Percentiles rank a stretch among this genome's conserved stretches.
Evolutionary conservation across 2,797 vertebrate species (phyloP).

Genomic region (Sternotherus odoratus): DNA sequence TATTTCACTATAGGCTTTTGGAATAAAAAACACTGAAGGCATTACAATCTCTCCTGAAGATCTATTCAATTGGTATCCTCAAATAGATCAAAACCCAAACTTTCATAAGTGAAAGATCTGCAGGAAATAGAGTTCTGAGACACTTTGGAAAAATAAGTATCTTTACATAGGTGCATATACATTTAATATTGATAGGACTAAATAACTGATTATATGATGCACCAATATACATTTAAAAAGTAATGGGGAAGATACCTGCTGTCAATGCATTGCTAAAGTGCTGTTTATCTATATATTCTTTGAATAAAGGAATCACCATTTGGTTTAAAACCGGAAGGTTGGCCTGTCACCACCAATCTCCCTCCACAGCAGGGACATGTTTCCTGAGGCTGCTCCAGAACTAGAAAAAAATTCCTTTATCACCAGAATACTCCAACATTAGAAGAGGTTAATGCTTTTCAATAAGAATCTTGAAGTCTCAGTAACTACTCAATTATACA

Average conservation of each 20-base stretch:
- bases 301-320: background rate
- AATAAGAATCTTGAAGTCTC: background rate
- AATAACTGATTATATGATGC: background rate
- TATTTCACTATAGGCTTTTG: conserved; percentile 44
- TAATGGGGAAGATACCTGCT: background rate
- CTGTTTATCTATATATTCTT: background rate
- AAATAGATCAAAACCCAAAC: conserved; percentile 50
- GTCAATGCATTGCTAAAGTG: background rate
- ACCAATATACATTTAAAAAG: background rate
- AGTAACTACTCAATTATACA: background rate
- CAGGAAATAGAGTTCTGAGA: conserved; percentile 21
- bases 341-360: background rate
- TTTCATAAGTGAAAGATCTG: conserved; percentile 20
- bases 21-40: conserved; percentile 54
- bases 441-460: background rate
- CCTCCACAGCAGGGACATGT: background rate
- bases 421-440: background rate
- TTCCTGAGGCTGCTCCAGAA: background rate
- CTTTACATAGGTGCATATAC: conserved; percentile 17
- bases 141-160: background rate
- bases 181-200: conserved; percentile 3
- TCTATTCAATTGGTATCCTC: conserved; percentile 52
- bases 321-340: background rate
- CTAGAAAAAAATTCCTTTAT: background rate
- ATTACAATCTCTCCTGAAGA: conserved; percentile 54